Base-by-base conservation (phyloP, 2,113 vertebrate species). In the Macrotus californicus region DNA sequence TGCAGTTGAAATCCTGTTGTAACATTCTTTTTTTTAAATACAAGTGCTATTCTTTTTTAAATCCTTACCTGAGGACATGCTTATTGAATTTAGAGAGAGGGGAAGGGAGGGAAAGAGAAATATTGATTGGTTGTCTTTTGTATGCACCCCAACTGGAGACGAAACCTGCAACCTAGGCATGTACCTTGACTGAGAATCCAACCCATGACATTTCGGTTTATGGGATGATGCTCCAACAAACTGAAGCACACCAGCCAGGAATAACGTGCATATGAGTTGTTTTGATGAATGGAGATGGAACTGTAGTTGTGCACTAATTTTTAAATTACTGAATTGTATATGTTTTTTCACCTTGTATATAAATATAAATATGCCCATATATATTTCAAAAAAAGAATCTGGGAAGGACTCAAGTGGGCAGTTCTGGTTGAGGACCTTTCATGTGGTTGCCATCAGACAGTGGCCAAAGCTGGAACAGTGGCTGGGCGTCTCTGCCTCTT, bases 271-370 rank as follows among this genome's bases (percentile, higher is more conserved):
- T 87, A 52, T 41, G 72, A 64, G 18, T 61, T 79, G 88, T 77
- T 75, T 75, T 87, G 69, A 89, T 80, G 76, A 94, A 73, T 31
- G 79, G 80, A 67, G 89, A 96, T 41, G 95, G 75, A 92, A 52
- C 82, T 81, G 50, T 1, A 24, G n/a, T 93, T 95, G 89, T 92
- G 82, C 64, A 91, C 73, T 89, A 77, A 50, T 6, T 93, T 88
- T 96, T 93, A 48, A 89, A 72, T 96, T 93, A 96, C 29, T 46
- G 21, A 86, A 69, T 36, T 96, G 41, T 34, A 88, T 61, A 14
- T 87, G 59, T 26, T 94, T 82, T 94, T 77, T 66, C 90, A 96
- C 6, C 69, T 82, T 89, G 50, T 8, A 48, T 48, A 48, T 10
- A 6, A 10, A 48, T 48, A n/a, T n/a, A n/a, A 46, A 7, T 1